Evolutionary conservation across 1,140 invertebrate species (phyloP).

Genomic region (Ceratoteleas bidentatus): DNA sequence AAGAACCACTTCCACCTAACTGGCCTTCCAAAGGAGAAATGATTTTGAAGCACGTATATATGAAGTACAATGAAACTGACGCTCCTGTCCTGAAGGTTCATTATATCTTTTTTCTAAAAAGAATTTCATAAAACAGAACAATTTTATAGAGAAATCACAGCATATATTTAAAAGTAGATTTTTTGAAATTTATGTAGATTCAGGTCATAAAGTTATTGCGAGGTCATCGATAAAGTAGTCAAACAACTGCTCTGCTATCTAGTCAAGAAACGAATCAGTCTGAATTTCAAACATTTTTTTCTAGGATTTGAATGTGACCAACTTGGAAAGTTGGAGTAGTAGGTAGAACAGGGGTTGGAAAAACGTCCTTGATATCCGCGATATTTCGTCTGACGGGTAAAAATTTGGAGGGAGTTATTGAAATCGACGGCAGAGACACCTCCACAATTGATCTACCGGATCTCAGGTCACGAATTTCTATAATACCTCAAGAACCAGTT

Average conservation of each 20-base stretch:
- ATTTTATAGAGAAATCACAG: too few species aligned
- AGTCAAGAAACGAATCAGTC: too few species aligned
- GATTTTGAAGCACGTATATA: slow-evolving; percentile 84
- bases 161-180: too few species aligned
- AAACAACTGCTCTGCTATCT: too few species aligned
- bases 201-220: not conserved
- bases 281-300: not conserved
- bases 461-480: slow-evolving; percentile 87
- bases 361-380: slow-evolving; percentile 88
- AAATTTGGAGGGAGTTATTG: slow-evolving; percentile 72
- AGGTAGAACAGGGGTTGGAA: too few species aligned
- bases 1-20: slow-evolving; percentile 71
- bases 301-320: slow-evolving; percentile 84
- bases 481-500: too few species aligned
- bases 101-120: too few species aligned
- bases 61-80: slow-evolving; percentile 85
- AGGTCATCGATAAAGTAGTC: not conserved
- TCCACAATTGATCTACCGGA: slow-evolving; percentile 84
- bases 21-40: slow-evolving; percentile 80
- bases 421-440: too few species aligned
- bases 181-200: not conserved
- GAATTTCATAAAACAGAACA: too few species aligned
- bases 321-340: slow-evolving; percentile 90
- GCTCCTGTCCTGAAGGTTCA: slow-evolving; percentile 85
- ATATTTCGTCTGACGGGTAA: slow-evolving; percentile 85